Evolutionary conservation across 2,113 vertebrate genomes (phyloP), one percentile per base, ranked within the genome.

Genomic region (Gobius niger): DNA sequence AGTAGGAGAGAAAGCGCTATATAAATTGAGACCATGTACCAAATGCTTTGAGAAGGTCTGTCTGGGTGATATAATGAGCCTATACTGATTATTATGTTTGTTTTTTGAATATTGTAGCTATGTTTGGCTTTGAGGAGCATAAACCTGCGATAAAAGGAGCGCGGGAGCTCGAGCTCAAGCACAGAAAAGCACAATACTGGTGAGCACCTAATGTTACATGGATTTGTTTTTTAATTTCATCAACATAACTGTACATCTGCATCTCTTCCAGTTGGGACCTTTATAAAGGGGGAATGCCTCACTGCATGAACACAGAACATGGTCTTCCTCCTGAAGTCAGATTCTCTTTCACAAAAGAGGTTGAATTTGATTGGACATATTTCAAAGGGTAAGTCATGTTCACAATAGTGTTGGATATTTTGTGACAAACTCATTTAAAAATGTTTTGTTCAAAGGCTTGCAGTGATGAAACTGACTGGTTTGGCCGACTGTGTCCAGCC

Each of bases 401-500:
- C 12, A 49, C 9, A 47, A 12, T 50, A 12, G 13, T 50, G 3
- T 50, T 14, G 5, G 0, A 13, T 15, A 14, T 14, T 14, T 14
- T 50, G 12, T 50, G 49, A 14, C 7, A 6, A 50, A 7, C 12
- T 50, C 14, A 34, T 3, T 34, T 34, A 4, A 3, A 34, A 34
- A 34, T 4, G 24, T 15, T 7, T 12, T 13, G 46, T 47, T 47
- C 40, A 40, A n/a, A 91, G 89, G 40, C 15, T 86, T 16, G 6
- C 18, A n/a, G 84, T 87, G 72, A 72, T 90, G 50, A 65, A 77
- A 2, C 65, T 91, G 54, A 86, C 69, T 9, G 75, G 77, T 1
- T 59, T 88, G 10, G 8, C 9, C 34, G 2, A 64, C 1, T 13
- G 12, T 46, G 13, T 50, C 2, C 0, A 82, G 11, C 63, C 6